Conservation (phyloP, 2,888 invertebrate genomes). For the Melanargia galathea region DNA sequence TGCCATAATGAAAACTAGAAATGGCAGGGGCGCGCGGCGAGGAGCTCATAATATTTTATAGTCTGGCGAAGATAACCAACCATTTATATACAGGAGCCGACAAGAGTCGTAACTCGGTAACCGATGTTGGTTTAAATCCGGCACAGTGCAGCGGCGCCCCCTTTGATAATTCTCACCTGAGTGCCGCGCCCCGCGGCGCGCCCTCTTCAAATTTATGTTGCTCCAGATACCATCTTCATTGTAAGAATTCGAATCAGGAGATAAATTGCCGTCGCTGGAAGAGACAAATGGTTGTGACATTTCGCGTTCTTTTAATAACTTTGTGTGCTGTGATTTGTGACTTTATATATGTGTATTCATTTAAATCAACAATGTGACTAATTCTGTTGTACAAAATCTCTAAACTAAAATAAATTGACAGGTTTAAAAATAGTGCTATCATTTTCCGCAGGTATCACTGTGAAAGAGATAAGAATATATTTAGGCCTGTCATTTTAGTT, state of each 20-base stretch:
- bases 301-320: slow-evolving; percentile 12
- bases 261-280: slow-evolving; percentile 49
- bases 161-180: slow-evolving; percentile 81
- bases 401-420: too few relatives aligned
- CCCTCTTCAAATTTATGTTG: slow-evolving; percentile 69
- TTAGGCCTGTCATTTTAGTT: too few relatives aligned
- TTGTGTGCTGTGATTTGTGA: neutral
- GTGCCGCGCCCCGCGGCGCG: slow-evolving; percentile 49
- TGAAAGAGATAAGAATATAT: too few relatives aligned
- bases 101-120: slow-evolving; percentile 45
- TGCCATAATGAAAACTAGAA: slow-evolving; percentile 39
- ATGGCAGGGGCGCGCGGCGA: slow-evolving; percentile 32
- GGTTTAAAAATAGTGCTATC: too few relatives aligned
- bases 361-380: too few relatives aligned
- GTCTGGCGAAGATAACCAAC: slow-evolving; percentile 42
- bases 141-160: slow-evolving; percentile 41
- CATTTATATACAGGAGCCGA: slow-evolving; percentile 44
- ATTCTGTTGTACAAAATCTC: too few relatives aligned
- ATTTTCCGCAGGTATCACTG: too few relatives aligned
- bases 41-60: slow-evolving; percentile 45
- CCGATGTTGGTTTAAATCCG: slow-evolving; percentile 76
- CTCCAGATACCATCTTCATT: slow-evolving; percentile 69
- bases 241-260: slow-evolving; percentile 65
- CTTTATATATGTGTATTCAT: neutral
- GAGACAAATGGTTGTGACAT: slow-evolving; percentile 34